phyloP scores from a whole-genome alignment of 2,113 vertebrate species.

The Coracopsis vasa region DNA sequence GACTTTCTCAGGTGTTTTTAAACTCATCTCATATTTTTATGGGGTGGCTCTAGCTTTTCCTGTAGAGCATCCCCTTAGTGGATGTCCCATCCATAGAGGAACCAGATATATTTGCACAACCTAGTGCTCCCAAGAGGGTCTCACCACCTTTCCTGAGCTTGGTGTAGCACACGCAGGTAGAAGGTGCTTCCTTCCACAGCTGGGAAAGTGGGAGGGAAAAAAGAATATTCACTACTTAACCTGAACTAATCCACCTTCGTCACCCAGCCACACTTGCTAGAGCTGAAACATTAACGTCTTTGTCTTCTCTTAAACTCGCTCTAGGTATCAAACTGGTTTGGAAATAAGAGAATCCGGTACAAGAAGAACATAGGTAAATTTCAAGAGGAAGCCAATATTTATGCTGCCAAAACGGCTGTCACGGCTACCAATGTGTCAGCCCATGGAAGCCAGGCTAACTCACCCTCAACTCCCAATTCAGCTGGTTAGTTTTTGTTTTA shows the following conservation, averaged over 20 bases:
- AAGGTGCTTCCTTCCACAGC: not conserved
- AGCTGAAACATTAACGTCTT: not conserved
- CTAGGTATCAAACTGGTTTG: conserved; percentile 99
- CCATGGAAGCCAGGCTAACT: conserved; percentile 99
- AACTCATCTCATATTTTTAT: not conserved
- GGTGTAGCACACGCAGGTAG: accelerated
- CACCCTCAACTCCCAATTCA: conserved; percentile 98
- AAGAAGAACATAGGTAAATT: conserved; percentile 99
- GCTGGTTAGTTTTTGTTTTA: conserved; percentile 87
- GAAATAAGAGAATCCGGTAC: conserved; percentile 99
- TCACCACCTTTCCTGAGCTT: not conserved
- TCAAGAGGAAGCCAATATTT: conserved; percentile 99
- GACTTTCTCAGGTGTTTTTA: not conserved
- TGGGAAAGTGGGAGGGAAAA: not conserved
- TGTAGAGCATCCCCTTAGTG: not conserved
- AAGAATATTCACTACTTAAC: not conserved
- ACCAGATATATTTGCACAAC: not conserved
- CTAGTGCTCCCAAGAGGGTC: not conserved
- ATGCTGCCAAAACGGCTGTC: conserved; percentile 98
- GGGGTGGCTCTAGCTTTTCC: not conserved
- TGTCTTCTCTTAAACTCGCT: conserved; percentile 55
- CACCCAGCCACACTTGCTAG: not conserved
- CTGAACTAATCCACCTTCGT: not conserved
- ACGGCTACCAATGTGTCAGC: conserved; percentile 95
- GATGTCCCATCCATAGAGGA: not conserved